Percentiles rank a stretch among this genome's conserved stretches.
phyloP scores from a whole-genome alignment of 2,113 vertebrate genomes.

The Ranitomeya variabilis region DNA sequence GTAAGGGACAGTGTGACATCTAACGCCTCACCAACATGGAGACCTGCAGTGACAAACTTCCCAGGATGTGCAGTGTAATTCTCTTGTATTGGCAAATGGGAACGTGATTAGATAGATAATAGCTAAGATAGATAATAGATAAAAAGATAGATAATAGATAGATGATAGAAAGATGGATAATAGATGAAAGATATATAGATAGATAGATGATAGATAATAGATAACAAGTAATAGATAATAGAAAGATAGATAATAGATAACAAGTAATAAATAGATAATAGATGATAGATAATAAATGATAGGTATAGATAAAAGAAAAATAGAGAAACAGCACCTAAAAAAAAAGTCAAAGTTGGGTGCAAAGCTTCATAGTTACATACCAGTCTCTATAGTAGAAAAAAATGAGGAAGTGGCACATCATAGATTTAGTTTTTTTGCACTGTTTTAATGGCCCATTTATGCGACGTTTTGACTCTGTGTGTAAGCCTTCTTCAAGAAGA shows the following conservation, averaged over 20 bases:
- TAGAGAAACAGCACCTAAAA: too few species aligned
- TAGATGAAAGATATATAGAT: neutral
- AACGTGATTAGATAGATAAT: slow-evolving; percentile 33
- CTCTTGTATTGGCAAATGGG: slow-evolving; percentile 1
- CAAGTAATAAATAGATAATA: neutral
- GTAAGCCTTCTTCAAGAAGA: too few species aligned
- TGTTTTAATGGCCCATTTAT: too few species aligned
- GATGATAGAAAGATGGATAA: too few species aligned
- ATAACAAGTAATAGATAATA: slow-evolving; percentile 17
- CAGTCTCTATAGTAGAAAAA: too few species aligned
- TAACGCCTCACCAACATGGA: neutral
- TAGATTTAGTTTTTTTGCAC: too few species aligned
- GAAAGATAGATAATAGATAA: neutral
- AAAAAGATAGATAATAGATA: slow-evolving; percentile 6
- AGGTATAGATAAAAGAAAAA: neutral
- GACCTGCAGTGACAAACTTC: neutral
- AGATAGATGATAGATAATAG: neutral
- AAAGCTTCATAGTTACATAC: too few species aligned
- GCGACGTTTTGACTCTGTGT: too few species aligned
- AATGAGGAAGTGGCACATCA: too few species aligned
- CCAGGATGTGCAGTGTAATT: neutral
- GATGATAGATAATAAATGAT: slow-evolving; percentile 22
- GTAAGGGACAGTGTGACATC: slow-evolving; percentile 21
- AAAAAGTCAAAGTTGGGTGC: too few species aligned
- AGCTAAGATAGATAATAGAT: slow-evolving; percentile 24